Percentiles rank a stretch among this genome's conserved stretches.
Conservation (phyloP, 2,113 vertebrate genomes). For the Mormyrus iriodes region DNA sequence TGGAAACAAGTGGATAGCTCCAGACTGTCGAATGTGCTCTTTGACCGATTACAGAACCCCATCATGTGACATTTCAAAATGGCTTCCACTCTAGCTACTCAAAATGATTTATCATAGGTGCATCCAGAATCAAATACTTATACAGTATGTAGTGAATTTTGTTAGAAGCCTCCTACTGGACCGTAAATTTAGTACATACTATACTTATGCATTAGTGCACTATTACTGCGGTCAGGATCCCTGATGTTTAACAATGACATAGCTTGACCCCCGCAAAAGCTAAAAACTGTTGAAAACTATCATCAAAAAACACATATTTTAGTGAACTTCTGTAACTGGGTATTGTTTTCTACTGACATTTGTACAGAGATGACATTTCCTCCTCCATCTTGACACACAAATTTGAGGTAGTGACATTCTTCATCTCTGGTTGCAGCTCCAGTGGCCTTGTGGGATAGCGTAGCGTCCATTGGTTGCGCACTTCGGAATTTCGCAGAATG, state of each 20-base stretch:
- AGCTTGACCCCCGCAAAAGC: too few relatives aligned
- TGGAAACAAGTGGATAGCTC: slow-evolving; percentile 50
- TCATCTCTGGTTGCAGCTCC: not conserved
- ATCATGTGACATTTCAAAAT: not conserved
- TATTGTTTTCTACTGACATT: not conserved
- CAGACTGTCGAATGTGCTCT: slow-evolving; percentile 50
- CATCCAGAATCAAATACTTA: not conserved
- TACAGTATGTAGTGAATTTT: not conserved
- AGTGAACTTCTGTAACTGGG: not conserved
- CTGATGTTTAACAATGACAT: too few relatives aligned
- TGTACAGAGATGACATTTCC: not conserved
- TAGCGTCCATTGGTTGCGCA: not conserved
- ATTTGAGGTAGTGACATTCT: not conserved
- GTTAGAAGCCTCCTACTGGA: not conserved
- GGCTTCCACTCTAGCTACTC: not conserved
- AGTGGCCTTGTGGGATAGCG: not conserved
- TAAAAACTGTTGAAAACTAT: not conserved
- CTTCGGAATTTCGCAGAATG: not conserved
- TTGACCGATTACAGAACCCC: slow-evolving; percentile 39
- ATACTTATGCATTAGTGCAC: too few relatives aligned
- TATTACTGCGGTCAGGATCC: too few relatives aligned
- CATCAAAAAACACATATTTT: not conserved
- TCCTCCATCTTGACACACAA: not conserved
- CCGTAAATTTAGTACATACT: too few relatives aligned
- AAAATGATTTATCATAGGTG: not conserved